phyloP scores from a whole-genome alignment of 2,113 vertebrate species.

The Tursiops truncatus region DNA sequence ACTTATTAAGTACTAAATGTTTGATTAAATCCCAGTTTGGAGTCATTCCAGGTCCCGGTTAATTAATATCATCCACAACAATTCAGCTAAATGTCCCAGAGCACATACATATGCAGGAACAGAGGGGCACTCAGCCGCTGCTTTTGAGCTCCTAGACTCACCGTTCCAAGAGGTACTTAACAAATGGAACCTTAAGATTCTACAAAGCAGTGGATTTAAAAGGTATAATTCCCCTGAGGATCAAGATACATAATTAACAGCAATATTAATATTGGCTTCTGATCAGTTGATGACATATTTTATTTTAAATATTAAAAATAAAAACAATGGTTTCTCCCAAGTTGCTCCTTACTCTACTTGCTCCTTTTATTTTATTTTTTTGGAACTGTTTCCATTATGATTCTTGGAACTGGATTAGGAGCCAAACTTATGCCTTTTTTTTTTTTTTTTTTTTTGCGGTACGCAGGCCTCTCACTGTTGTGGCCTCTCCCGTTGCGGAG shows the following conservation, averaged over 20 bases:
- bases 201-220: background rate
- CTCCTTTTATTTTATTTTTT: background rate
- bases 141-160: background rate
- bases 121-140: rapidly evolving
- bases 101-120: rapidly evolving
- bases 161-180: background rate
- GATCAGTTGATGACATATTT: background rate
- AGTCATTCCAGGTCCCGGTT: background rate
- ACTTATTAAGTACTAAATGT: background rate
- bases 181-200: background rate
- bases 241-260: background rate
- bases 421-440: constrained; percentile 38
- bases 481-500: too few relatives aligned
- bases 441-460: too few relatives aligned
- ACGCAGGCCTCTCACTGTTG: too few relatives aligned
- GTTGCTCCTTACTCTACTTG: background rate
- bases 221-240: background rate
- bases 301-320: constrained; percentile 35
- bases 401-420: constrained; percentile 33
- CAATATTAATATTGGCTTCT: background rate
- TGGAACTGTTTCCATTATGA: constrained; percentile 13
- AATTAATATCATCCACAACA: background rate
- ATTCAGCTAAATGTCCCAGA: background rate
- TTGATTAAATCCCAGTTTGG: background rate
- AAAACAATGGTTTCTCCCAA: background rate